These are phyloP conservation scores for Zaprionus capensis DNA, from an alignment of 1,140 invertebrate genomes.

Conservation along the genomic window DNA sequence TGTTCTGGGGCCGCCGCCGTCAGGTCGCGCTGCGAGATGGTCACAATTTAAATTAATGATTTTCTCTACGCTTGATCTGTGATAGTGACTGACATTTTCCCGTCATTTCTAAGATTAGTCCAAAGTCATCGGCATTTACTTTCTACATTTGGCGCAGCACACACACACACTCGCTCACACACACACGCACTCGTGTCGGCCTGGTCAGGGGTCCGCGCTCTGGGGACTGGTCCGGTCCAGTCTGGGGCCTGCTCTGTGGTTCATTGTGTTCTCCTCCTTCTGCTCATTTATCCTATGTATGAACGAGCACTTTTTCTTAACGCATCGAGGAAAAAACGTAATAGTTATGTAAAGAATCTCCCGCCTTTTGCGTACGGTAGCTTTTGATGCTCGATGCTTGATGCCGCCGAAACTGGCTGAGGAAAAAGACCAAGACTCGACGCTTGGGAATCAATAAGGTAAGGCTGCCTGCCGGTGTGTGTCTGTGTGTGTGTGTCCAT, in stretches of 20 bases:
- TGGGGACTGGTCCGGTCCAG: conserved; percentile 3
- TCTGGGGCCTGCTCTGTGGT: neutral
- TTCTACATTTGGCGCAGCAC: conserved; percentile 66
- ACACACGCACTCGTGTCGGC: neutral
- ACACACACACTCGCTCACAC: conserved; percentile 22
- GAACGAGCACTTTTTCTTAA: conserved; percentile 66
- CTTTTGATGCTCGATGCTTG: conserved; percentile 34
- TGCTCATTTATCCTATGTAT: conserved; percentile 60
- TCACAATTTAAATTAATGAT: conserved; percentile 82
- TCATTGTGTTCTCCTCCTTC: conserved; percentile 49
- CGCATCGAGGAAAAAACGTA: conserved; percentile 59
- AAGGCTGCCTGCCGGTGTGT: neutral
- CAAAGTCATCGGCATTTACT: conserved; percentile 79
- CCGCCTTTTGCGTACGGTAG: conserved; percentile 53
- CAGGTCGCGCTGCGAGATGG: conserved; percentile 64
- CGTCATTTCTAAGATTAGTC: conserved; percentile 77
- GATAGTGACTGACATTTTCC: conserved; percentile 81
- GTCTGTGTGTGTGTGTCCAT: conserved; percentile 1
- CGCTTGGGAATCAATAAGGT: conserved; percentile 50
- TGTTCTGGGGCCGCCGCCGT: conserved; percentile 46
- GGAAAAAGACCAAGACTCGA: conserved; percentile 7
- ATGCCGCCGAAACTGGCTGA: conserved; percentile 28
- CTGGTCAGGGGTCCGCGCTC: conserved; percentile 21
- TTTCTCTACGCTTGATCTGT: conserved; percentile 82
- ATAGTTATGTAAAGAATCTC: conserved; percentile 78